Evolutionary conservation across 2,888 invertebrate species (phyloP).

Genomic region (Troilus luridus): DNA sequence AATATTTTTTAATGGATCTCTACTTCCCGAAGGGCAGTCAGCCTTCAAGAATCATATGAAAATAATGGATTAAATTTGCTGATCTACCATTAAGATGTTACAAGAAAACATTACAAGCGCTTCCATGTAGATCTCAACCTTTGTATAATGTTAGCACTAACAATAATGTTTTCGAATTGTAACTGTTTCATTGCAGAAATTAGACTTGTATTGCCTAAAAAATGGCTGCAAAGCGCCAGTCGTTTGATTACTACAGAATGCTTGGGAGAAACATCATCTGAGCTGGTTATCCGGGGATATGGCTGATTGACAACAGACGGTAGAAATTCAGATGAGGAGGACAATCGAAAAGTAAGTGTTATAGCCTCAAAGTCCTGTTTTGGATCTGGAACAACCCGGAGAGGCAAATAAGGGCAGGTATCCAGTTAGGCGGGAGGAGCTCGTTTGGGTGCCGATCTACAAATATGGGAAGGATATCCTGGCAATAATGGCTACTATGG

Average conservation of each 20-base stretch:
- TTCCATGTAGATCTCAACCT: no score
- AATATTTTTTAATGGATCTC: no score
- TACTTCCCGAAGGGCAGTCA: no score
- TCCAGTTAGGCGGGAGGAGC: slow-evolving; percentile 23
- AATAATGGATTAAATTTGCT: no score
- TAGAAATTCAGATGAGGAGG: slow-evolving; percentile 45
- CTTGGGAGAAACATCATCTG: background rate
- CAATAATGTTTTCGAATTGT: no score
- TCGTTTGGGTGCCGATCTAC: background rate
- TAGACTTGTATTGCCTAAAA: background rate
- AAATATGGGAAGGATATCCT: slow-evolving; percentile 1
- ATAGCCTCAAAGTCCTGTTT: slow-evolving; percentile 24
- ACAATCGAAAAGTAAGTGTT: slow-evolving; percentile 4
- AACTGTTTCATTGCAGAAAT: no score
- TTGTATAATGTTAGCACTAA: no score
- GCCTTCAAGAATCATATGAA: no score
- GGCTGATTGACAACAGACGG: background rate
- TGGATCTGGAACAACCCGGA: slow-evolving; percentile 9
- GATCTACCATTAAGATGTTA: no score
- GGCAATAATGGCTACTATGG: background rate
- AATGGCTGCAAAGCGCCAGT: background rate
- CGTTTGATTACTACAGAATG: background rate
- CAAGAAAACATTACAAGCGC: no score
- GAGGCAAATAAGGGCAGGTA: slow-evolving; percentile 39
- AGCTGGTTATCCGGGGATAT: background rate